Percentiles rank a stretch among this genome's conserved stretches.
These are phyloP conservation scores for Atlantisia rogersi DNA, from an alignment of 2,113 vertebrate species.

Conservation along the genomic window DNA sequence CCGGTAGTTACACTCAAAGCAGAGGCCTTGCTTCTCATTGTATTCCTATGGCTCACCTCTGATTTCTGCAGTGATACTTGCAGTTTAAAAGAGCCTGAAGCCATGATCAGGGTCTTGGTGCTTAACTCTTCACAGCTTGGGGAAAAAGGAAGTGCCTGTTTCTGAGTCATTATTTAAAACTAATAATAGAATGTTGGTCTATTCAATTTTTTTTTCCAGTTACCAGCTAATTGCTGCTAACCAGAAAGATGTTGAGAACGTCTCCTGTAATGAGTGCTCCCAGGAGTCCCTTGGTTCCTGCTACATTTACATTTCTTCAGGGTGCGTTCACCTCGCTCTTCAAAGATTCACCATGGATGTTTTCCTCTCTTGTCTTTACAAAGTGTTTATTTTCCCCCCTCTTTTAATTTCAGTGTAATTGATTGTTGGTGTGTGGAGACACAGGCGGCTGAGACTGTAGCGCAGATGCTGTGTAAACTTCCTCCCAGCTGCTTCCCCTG, in stretches of 20 bases:
- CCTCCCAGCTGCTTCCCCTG: slow-evolving; percentile 34
- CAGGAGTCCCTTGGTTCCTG: neutral
- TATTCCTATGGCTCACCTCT: neutral
- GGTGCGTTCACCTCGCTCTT: neutral
- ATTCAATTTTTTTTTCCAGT: slow-evolving; percentile 34
- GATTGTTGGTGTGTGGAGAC: neutral
- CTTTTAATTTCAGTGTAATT: slow-evolving; percentile 21
- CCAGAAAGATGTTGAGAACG: slow-evolving; percentile 26
- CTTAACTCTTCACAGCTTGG: slow-evolving; percentile 5
- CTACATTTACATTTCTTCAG: slow-evolving; percentile 56
- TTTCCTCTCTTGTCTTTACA: slow-evolving; percentile 24
- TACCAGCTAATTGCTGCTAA: slow-evolving; percentile 59
- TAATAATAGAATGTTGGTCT: slow-evolving; percentile 64
- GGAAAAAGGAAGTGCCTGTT: slow-evolving; percentile 37
- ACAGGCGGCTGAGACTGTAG: neutral
- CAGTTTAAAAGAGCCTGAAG: slow-evolving; percentile 26
- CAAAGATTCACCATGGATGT: neutral
- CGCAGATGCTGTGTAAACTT: neutral
- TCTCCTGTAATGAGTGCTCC: slow-evolving; percentile 55
- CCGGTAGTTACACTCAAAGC: neutral
- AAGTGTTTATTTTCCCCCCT: neutral
- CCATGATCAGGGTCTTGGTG: neutral
- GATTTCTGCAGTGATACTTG: slow-evolving; percentile 19
- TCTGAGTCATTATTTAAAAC: slow-evolving; percentile 61
- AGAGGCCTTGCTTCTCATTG: neutral